A percentile compares a stretch with the other conserved stretches of the same genome.
Conservation (phyloP, 2,113 vertebrate species). For the Orycteropus afer region DNA sequence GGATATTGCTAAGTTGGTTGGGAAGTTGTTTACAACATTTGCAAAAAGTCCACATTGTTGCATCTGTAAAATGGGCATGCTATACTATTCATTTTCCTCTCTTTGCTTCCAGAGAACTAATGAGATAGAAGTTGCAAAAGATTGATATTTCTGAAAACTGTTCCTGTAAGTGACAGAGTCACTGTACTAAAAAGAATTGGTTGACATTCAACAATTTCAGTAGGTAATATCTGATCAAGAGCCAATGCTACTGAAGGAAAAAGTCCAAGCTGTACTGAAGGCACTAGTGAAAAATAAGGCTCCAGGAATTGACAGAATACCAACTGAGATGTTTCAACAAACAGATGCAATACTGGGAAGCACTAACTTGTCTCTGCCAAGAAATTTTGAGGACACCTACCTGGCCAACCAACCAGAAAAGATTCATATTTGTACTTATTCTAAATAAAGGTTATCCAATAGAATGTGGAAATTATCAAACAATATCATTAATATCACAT, state of each 20-base stretch:
- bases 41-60: neutral
- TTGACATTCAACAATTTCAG: neutral
- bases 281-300: no score
- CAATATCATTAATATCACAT: neutral
- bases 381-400: no score
- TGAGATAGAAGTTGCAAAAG: neutral
- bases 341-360: no score
- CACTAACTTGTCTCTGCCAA: no score
- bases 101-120: neutral
- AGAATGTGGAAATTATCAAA: neutral
- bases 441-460: neutral
- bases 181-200: no score
- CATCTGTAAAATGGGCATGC: conserved; percentile 14
- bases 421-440: neutral
- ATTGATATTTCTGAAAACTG: neutral
- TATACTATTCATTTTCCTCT: neutral
- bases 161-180: neutral
- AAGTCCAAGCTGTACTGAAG: no score
- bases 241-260: no score
- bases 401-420: no score
- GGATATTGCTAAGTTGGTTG: neutral
- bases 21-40: neutral
- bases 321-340: no score
- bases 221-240: neutral
- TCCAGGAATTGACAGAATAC: no score